Evolutionary conservation across 1,140 invertebrate species (phyloP), one percentile per base, ranked within the genome.

Genomic region (Drosophila mayri): DNA sequence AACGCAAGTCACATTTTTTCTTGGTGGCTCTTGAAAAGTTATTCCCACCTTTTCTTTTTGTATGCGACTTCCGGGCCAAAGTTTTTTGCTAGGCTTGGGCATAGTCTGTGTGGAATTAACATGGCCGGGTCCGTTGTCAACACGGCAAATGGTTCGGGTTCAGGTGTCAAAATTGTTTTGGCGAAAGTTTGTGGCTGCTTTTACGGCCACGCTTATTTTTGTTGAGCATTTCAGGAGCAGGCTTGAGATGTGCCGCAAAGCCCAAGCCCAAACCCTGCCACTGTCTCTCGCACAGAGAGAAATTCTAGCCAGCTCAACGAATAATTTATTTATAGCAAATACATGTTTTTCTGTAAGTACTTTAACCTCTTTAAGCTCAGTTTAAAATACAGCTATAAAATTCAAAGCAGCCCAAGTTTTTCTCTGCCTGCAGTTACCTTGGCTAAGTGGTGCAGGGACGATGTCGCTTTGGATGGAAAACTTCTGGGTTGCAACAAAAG

Each of bases 131-230:
- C 68, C 52, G 84, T 87, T 87, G 83, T 88, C 84, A 88, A 80
- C 83, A 76, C 79, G 64, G 79, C 49, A 82, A 87, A 79, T 71
- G 70, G 70, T 50, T 41, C 22, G 81, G 79, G 81, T 87, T 82
- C 77, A 87, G 83, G 83, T 87, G 84, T 87, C 83, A 88, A 83
- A 86, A 82, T 79, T 88, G 76, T 76, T 76, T 82, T 78, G 84
- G 60, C 58, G 74, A 76, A 80, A 87, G 72, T 83, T 88, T 87
- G 84, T 73, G 83, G 83, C 80, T 79, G 76, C 79, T 79, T 87
- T 86, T 82, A 86, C 66, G 75, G 75, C 64, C 63, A 85, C 73
- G 81, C 73, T 80, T 84, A 52, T 76, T 76, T 84, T 76, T 71
- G 73, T 63, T 65, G 40, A 66, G 77, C 67, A 70, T 86, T 85